Conservation (phyloP, 2,113 vertebrate genomes). For the Motacilla alba region DNA sequence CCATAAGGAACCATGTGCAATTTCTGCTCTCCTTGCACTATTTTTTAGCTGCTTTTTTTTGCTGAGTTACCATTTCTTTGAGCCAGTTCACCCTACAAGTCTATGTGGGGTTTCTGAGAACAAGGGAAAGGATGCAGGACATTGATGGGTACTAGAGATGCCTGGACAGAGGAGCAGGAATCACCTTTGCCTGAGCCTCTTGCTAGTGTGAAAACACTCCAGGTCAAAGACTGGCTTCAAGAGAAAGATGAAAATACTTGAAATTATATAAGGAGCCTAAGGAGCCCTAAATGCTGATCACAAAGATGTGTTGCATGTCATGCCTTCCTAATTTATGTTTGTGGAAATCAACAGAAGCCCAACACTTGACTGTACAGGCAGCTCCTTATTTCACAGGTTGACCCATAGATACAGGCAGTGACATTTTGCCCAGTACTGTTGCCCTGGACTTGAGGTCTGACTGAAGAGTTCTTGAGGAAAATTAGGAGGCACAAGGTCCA, state of each 20-base stretch:
- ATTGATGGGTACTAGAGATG: background rate
- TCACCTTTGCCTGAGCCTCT: background rate
- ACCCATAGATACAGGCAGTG: background rate
- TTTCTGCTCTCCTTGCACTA: background rate
- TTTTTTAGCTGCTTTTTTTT: background rate
- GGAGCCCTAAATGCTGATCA: background rate
- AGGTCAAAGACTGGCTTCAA: background rate
- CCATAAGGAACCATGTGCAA: background rate
- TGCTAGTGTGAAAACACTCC: background rate
- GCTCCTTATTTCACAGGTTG: background rate
- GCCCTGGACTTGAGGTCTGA: background rate
- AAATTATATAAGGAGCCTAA: background rate
- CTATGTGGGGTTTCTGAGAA: background rate
- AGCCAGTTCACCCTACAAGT: background rate
- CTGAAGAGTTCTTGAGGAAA: background rate
- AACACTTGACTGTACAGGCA: rapidly evolving
- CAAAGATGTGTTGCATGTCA: background rate
- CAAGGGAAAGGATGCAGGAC: background rate
- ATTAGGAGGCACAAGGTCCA: background rate
- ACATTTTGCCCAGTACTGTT: background rate
- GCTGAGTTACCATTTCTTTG: background rate
- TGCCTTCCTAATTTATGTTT: background rate
- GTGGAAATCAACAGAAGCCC: background rate
- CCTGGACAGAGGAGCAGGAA: background rate
- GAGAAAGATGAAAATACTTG: background rate